Evolutionary conservation across 2,797 vertebrate genomes (phyloP).

Genomic region (Diglossa cyanea): DNA sequence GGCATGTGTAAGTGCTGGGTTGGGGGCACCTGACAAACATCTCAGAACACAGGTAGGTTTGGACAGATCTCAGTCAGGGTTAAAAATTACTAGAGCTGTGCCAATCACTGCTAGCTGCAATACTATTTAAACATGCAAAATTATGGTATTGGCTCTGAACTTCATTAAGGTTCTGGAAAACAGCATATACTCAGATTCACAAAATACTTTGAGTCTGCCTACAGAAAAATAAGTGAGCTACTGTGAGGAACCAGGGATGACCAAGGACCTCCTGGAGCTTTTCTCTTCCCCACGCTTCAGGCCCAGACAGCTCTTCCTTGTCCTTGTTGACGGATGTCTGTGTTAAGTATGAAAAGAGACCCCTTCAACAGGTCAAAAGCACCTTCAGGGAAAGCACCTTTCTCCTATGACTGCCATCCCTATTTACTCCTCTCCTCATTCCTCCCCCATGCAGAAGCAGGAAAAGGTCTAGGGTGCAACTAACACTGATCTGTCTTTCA

Average conservation of each 20-base stretch:
- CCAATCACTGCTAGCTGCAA: not conserved
- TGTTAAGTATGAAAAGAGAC: not conserved
- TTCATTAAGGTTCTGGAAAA: not conserved
- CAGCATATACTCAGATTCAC: not conserved
- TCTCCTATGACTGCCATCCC: not conserved
- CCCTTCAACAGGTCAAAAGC: not conserved
- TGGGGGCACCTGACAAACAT: not conserved
- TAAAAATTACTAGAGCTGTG: not conserved
- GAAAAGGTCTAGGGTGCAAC: not conserved
- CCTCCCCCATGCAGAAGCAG: not conserved
- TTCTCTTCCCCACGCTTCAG: not conserved
- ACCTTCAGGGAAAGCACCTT: not conserved
- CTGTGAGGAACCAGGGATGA: not conserved
- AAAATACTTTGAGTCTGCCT: not conserved
- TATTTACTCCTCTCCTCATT: not conserved
- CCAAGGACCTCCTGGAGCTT: not conserved
- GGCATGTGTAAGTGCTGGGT: not conserved
- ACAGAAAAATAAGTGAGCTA: not conserved
- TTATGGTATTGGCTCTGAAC: rapidly evolving
- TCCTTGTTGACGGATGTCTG: not conserved
- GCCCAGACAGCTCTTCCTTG: not conserved
- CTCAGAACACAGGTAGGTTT: not conserved
- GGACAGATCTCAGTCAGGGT: not conserved
- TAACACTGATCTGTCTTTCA: constrained; percentile 14
- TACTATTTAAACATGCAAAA: not conserved